Evolutionary conservation across 1,140 invertebrate genomes (phyloP).

Genomic region (Stenopsyche tienmushanensis): DNA sequence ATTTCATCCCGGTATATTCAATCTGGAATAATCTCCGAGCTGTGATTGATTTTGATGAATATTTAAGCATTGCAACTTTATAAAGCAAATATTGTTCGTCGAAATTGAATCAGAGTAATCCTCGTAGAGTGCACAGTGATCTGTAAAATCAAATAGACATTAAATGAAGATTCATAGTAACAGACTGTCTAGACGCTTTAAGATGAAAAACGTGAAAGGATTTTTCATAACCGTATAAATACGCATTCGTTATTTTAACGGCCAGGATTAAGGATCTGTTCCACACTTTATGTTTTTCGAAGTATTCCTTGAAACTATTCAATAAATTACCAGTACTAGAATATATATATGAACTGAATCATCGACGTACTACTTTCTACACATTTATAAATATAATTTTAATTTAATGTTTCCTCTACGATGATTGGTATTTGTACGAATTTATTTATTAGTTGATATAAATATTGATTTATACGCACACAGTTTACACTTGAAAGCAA

Average conservation of each 20-base stretch:
- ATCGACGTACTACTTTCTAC: no score
- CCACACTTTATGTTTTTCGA: neutral
- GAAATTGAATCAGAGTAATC: constrained; percentile 12
- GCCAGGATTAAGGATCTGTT: no score
- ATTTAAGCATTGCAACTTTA: neutral
- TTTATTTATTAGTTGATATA: no score
- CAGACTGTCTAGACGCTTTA: constrained; percentile 40
- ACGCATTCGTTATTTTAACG: constrained; percentile 29
- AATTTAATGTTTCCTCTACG: no score
- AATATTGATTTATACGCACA: no score
- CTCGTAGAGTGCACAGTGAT: constrained; percentile 27
- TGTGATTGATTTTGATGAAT: no score
- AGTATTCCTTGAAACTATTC: neutral
- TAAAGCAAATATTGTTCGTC: constrained; percentile 1
- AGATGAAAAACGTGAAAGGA: constrained; percentile 40
- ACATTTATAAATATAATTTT: no score
- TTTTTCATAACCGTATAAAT: constrained; percentile 32
- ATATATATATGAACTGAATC: neutral
- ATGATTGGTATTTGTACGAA: no score
- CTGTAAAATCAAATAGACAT: constrained; percentile 40
- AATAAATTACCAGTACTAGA: no score
- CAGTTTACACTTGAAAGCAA: no score
- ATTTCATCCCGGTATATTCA: no score
- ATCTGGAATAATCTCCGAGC: no score
- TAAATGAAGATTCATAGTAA: constrained; percentile 40